Evolutionary conservation across 2,888 invertebrate genomes (phyloP).

Genomic region (Polylopha cassiicola): DNA sequence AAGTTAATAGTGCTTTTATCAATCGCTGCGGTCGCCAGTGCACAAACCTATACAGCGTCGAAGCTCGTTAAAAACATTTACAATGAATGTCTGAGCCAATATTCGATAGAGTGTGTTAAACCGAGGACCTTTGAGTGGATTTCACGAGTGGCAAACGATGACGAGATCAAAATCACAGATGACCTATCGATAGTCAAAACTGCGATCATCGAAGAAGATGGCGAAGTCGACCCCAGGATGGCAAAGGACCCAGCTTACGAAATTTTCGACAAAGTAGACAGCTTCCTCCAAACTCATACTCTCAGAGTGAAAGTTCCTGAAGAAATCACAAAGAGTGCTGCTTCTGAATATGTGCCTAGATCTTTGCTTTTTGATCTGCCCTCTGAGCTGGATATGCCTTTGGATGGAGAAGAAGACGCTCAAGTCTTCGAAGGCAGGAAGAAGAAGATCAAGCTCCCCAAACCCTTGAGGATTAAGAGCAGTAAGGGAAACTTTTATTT

Average conservation of each 20-base stretch:
- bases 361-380: constrained; percentile 80
- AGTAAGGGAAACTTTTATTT: constrained; percentile 41
- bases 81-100: constrained; percentile 81
- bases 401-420: constrained; percentile 77
- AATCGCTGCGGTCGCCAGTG: constrained; percentile 54
- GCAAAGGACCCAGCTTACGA: constrained; percentile 75
- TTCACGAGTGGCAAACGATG: constrained; percentile 80
- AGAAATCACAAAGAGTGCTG: constrained; percentile 75
- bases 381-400: constrained; percentile 82
- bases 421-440: constrained; percentile 66
- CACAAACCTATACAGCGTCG: constrained; percentile 74
- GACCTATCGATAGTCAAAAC: constrained; percentile 84
- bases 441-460: constrained; percentile 73
- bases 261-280: constrained; percentile 84
- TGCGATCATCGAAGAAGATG: constrained; percentile 59
- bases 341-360: constrained; percentile 79
- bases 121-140: constrained; percentile 88
- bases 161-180: constrained; percentile 85
- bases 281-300: constrained; percentile 86
- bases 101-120: constrained; percentile 84
- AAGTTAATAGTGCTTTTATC: constrained; percentile 64
- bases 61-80: constrained; percentile 82
- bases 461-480: constrained; percentile 72
- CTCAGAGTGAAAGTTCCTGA: constrained; percentile 85
- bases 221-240: constrained; percentile 62